Conservation (phyloP, 2,888 invertebrate genomes). For the Cataglyphis rosenhaueri region DNA sequence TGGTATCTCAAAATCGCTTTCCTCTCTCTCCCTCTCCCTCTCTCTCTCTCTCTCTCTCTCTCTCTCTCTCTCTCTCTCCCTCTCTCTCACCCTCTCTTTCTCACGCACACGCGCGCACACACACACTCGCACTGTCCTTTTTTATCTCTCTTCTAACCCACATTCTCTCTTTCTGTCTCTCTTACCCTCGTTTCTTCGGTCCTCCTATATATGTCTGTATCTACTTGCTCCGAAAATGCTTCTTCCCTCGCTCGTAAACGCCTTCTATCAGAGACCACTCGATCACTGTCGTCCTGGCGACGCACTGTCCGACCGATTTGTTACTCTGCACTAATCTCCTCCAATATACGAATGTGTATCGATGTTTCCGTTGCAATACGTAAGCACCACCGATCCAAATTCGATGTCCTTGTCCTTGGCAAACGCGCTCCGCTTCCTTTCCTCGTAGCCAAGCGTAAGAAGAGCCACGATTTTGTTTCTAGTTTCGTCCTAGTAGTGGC, state of each 20-base stretch:
- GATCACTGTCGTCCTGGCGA: slow-evolving; percentile 24
- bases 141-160: neutral
- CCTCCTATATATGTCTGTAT: neutral
- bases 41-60: neutral
- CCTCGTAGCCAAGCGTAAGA: slow-evolving; percentile 29
- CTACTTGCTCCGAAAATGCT: slow-evolving; percentile 6
- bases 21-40: slow-evolving; percentile 6
- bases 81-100: neutral
- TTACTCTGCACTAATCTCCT: neutral
- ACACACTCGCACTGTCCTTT: neutral
- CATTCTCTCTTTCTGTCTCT: slow-evolving; percentile 12
- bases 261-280: slow-evolving; percentile 44
- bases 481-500: neutral
- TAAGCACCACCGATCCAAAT: slow-evolving; percentile 1
- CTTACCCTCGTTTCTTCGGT: slow-evolving; percentile 16
- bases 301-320: slow-evolving; percentile 21
- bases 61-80: slow-evolving; percentile 14
- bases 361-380: slow-evolving; percentile 9
- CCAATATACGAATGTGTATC: neutral
- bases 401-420: slow-evolving; percentile 34
- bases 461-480: slow-evolving; percentile 1
- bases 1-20: slow-evolving; percentile 9
- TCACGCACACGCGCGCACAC: too few relatives aligned
- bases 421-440: slow-evolving; percentile 18
- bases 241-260: neutral